These are phyloP conservation scores for Papilio helenus DNA, from an alignment of 1,140 invertebrate species.

Conservation along the genomic window DNA sequence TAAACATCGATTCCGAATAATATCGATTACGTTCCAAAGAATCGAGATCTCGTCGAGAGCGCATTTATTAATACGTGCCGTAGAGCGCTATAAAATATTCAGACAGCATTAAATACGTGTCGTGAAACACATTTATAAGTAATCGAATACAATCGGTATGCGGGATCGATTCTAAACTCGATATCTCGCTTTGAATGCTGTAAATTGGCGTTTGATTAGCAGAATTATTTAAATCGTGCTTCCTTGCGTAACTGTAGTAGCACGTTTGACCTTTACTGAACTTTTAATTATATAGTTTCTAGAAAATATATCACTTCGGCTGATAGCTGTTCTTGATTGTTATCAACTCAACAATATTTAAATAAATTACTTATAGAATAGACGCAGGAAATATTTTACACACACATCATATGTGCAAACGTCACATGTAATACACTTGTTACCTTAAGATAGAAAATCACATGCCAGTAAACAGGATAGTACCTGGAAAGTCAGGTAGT, in stretches of 20 bases:
- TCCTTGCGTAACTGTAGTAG: conserved; percentile 22
- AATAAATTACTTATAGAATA: too few relatives aligned
- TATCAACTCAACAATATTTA: too few relatives aligned
- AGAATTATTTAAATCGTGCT: conserved; percentile 11
- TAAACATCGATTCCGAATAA: conserved; percentile 40
- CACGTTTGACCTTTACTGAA: neutral
- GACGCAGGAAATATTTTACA: too few relatives aligned
- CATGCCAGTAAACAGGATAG: too few relatives aligned
- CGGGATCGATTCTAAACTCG: conserved; percentile 56
- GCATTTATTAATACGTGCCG: conserved; percentile 65
- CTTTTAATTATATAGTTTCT: neutral
- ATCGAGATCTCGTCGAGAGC: conserved; percentile 52
- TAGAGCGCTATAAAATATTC: conserved; percentile 67
- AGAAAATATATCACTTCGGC: too few relatives aligned
- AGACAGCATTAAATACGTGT: conserved; percentile 73
- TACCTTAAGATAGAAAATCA: too few relatives aligned
- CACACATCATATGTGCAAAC: too few relatives aligned
- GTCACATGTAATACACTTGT: too few relatives aligned
- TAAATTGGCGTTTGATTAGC: conserved; percentile 28
- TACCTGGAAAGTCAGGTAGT: too few relatives aligned
- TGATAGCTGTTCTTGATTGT: too few relatives aligned
- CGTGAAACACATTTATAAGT: conserved; percentile 70
- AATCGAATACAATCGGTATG: conserved; percentile 73
- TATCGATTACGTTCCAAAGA: conserved; percentile 59
- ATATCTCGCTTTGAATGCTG: conserved; percentile 47